Base-by-base conservation (phyloP, 2,113 vertebrate species). In the Cnemophilus loriae region DNA sequence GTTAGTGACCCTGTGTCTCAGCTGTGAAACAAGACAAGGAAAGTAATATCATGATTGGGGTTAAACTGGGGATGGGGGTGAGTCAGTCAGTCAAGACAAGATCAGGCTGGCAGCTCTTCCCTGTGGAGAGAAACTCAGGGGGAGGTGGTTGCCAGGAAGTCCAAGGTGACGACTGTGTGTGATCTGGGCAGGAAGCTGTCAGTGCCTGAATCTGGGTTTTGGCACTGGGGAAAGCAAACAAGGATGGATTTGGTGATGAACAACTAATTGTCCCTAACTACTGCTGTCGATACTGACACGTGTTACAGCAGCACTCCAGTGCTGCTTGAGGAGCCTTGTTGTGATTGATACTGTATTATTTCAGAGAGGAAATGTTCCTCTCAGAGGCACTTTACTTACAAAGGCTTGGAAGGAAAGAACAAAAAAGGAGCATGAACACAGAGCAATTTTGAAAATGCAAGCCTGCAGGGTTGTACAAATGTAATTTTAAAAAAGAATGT, bases 1-100 rank as follows among this genome's bases (percentile, higher is more conserved):
- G 99, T 99, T 17, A 70, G 97, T 89, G 39, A 37, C 49, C 49
- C 68, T 35, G 39, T 24, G 17, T 32, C 42, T 61, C 37, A 59
- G 63, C 67, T 65, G 37, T 21, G 53, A 50, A 41, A 60, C 63
- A 46, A 20, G n/a, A n/a, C 27, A 76, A 70, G 39, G 42, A 77
- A 35, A 75, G 35, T 11, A 37, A 33, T 60, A 21, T 4, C 68
- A 33, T 37, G 26, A 30, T 27, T 16, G 33, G 64, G 46, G 35
- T 88, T 80, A 55, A 77, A 77, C 17, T 64, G 14, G 5, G 1
- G 5, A 0, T 11, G 10, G 7, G 2, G 11, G 13, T 20, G 39
- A 22, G 11, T 44, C 37, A 27, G 27, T 59, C 33, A 67, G 46
- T 46, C 22, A 53, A 28, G 46, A 22, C 33, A 73, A 61, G 47